These are phyloP conservation scores for Tapirus terrestris DNA, from an alignment of 2,113 vertebrate genomes.

Conservation along the genomic window DNA sequence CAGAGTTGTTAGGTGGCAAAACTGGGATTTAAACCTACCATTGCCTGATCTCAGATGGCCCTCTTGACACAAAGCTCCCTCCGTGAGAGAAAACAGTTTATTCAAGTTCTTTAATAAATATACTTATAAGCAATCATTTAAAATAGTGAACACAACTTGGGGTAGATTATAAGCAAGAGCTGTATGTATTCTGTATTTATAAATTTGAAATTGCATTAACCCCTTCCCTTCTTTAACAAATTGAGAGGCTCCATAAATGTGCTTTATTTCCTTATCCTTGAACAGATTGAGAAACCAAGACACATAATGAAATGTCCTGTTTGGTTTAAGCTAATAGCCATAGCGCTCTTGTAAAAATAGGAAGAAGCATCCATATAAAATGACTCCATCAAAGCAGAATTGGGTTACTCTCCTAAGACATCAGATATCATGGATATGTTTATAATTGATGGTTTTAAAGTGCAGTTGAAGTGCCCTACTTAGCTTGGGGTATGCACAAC, in stretches of 20 bases:
- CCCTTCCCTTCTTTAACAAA: not conserved
- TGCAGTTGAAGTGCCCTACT: not conserved
- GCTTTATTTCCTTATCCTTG: not conserved
- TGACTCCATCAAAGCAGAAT: slow-evolving; percentile 22
- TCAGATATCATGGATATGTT: not conserved
- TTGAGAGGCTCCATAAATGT: not conserved
- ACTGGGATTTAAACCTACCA: not conserved
- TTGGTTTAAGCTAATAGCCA: slow-evolving; percentile 37
- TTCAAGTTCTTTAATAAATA: not conserved
- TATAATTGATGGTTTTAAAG: slow-evolving; percentile 42
- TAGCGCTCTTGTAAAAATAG: not conserved
- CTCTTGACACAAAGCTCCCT: not conserved
- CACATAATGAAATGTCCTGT: not conserved
- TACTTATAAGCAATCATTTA: not conserved
- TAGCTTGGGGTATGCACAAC: not conserved
- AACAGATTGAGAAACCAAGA: not conserved
- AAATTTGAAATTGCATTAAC: not conserved
- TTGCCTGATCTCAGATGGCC: not conserved
- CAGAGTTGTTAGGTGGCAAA: not conserved
- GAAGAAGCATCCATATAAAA: not conserved
- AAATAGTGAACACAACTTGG: not conserved
- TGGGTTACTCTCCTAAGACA: not conserved
- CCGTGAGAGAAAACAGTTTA: not conserved
- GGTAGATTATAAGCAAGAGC: not conserved
- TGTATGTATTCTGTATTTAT: not conserved